phyloP scores from a whole-genome alignment of 2,888 invertebrate species.

The Teleiodes luculella region DNA sequence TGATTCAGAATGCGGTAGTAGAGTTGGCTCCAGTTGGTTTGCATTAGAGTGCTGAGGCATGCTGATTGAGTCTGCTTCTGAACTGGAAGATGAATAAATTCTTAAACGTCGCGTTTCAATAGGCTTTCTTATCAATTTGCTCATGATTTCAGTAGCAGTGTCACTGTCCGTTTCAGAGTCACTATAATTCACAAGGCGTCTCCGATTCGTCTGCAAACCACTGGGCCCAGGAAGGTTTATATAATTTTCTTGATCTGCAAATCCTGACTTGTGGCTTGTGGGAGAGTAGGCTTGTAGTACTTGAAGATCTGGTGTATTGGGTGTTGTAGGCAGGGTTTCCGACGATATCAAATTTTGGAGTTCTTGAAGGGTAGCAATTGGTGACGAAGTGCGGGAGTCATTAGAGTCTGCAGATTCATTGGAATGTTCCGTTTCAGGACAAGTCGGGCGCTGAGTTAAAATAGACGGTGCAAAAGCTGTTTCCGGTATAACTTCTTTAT shows the following conservation, averaged over 20 bases:
- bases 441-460: no score
- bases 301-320: conserved; percentile 12
- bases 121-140: not conserved
- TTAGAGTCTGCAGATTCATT: not conserved
- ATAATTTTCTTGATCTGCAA: not conserved
- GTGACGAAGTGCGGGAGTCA: not conserved
- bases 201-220: not conserved
- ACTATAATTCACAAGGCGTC: conserved; percentile 5
- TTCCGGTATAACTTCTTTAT: conserved; percentile 10
- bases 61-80: no score
- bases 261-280: not conserved
- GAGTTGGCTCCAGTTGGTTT: not conserved
- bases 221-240: conserved; percentile 5
- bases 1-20: no score
- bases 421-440: no score
- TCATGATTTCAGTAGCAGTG: conserved; percentile 5
- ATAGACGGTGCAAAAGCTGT: not conserved
- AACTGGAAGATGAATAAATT: conserved; percentile 8
- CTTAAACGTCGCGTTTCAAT: not conserved
- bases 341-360: no score
- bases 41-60: no score
- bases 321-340: conserved; percentile 1
- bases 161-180: not conserved
- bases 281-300: conserved; percentile 4
- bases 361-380: no score